Evolutionary conservation across 2,888 invertebrate genomes (phyloP), one percentile per base, ranked within the genome.

Genomic region (Steromphala cineraria): DNA sequence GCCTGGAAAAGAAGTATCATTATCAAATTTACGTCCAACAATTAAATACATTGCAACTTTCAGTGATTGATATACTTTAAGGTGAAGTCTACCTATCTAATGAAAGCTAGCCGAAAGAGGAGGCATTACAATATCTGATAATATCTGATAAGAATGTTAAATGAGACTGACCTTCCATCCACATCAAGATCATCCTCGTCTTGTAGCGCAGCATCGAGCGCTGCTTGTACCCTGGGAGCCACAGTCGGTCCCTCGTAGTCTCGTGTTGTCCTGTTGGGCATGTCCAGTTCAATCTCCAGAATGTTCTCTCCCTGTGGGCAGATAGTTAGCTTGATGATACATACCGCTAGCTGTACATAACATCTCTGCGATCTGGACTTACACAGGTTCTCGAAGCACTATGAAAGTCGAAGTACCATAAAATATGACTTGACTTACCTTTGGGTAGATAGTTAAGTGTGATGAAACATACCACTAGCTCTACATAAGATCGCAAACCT

Each of bases 211-310:
- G 95, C 95, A 83, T 95, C 95, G 21, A 96, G 94, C 21, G 95
- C 95, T 7, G 95, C 96, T 90, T 96, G 95, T 82, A 96, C 95
- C 81, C 95, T 95, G 0, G 96, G 96, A n/a, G 96, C 96, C 75
- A 96, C 95, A 0, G 94, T 94, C 0, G 96, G 96, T 62, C 95
- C 95, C 84, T 95, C 95, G 94, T 97, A 97, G 89, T 96, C 95
- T 87, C 96, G 94, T 0, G 97, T 97, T 80, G 97, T 97, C 90
- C 96, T 93, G 77, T 96, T 95, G 56, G 96, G 96, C 95, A 96
- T 95, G 90, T 97, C 96, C 85, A 97, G 94, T 89, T 96, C 95
- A 86, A 97, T 94, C 89, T 95, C 95, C 86, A 97, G 94, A 83
- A 97, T 95, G 94, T 96, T 96, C 92, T 97, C 96, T 67, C 94